These are phyloP conservation scores for Heteromyza rotundicornis DNA, from an alignment of 2,888 invertebrate genomes.

Conservation along the genomic window DNA sequence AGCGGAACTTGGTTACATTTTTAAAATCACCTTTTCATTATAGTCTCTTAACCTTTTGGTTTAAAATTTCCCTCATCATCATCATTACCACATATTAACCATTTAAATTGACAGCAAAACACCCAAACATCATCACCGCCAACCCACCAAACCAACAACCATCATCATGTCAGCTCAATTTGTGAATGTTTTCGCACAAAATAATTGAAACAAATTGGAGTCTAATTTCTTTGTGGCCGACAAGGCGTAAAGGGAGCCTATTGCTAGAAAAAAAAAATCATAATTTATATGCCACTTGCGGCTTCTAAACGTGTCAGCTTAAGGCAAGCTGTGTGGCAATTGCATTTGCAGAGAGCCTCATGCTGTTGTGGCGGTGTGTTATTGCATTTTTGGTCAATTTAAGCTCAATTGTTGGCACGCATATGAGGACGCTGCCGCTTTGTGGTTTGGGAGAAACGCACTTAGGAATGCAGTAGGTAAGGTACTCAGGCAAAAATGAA, in stretches of 20 bases:
- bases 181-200: constrained; percentile 14
- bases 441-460: neutral
- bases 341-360: neutral
- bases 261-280: too few relatives aligned
- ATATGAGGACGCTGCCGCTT: constrained; percentile 26
- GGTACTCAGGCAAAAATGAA: too few relatives aligned
- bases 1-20: too few relatives aligned
- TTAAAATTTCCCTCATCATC: too few relatives aligned
- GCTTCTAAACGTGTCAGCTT: constrained; percentile 20
- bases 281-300: neutral
- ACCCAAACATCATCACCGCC: constrained; percentile 11
- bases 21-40: too few relatives aligned
- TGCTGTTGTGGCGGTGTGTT: neutral
- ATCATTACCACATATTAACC: too few relatives aligned
- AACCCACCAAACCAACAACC: neutral
- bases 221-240: constrained; percentile 14
- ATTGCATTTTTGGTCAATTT: constrained; percentile 20
- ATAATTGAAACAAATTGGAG: constrained; percentile 23
- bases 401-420: constrained; percentile 32
- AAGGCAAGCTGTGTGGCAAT: constrained; percentile 5
- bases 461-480: too few relatives aligned
- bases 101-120: too few relatives aligned
- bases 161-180: neutral
- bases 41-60: too few relatives aligned
- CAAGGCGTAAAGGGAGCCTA: neutral